Percentiles rank a stretch among this genome's conserved stretches.
phyloP scores from a whole-genome alignment of 2,888 invertebrate genomes.

The Brenthis ino region DNA sequence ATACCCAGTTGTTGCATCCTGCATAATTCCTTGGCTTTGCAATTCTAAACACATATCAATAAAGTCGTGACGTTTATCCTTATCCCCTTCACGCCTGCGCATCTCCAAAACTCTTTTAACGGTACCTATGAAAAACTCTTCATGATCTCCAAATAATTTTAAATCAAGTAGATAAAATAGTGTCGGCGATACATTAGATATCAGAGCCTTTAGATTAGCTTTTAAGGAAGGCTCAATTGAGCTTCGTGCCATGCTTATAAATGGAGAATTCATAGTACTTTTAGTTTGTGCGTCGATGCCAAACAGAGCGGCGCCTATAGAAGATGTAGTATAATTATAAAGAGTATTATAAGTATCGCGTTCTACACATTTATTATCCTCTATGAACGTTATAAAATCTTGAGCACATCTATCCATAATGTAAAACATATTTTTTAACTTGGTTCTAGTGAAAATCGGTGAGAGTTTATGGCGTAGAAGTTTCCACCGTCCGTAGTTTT shows the following conservation, averaged over 20 bases:
- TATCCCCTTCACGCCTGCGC: constrained; percentile 26
- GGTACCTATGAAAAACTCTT: constrained; percentile 43
- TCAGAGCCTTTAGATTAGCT: constrained; percentile 47
- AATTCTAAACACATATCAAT: constrained; percentile 44
- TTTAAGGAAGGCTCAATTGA: constrained; percentile 42
- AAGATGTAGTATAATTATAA: constrained; percentile 53
- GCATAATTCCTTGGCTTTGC: constrained; percentile 41
- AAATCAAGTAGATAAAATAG: constrained; percentile 41
- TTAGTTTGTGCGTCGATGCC: constrained; percentile 59
- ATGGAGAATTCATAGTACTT: constrained; percentile 61
- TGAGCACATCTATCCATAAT: constrained; percentile 60
- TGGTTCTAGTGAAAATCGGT: constrained; percentile 60
- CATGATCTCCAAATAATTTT: constrained; percentile 40
- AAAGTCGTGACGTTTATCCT: constrained; percentile 45
- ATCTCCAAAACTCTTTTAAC: constrained; percentile 41
- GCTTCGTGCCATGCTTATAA: constrained; percentile 48
- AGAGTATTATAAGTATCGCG: constrained; percentile 47
- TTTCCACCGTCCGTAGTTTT: constrained; percentile 62
- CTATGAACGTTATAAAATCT: constrained; percentile 55
- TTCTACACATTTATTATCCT: constrained; percentile 44
- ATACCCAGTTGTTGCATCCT: constrained; percentile 38
- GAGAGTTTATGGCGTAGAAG: constrained; percentile 62
- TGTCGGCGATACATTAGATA: constrained; percentile 40
- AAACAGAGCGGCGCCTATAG: constrained; percentile 62
- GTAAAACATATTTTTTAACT: constrained; percentile 66